Evolutionary conservation across 2,113 vertebrate genomes (phyloP), one percentile per base, ranked within the genome.

Genomic region (Cinclus mexicanus): DNA sequence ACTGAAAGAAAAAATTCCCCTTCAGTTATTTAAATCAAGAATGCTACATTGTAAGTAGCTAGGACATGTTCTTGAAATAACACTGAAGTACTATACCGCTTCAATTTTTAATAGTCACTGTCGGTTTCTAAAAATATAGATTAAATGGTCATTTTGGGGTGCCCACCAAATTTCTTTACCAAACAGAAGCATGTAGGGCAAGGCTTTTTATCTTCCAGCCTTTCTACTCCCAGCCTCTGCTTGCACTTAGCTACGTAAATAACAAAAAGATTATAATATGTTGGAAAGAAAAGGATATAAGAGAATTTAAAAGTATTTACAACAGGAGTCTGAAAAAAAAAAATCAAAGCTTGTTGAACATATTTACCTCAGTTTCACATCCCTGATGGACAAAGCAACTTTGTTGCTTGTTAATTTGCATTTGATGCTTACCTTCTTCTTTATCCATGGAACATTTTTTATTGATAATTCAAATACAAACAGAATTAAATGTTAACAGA

Each of bases 221-320:
- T 46, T 83, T 50, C 76, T 88, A 53, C 35, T 89, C 57, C 56
- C 83, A 92, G 76, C 22, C 60, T 83, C 52, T 71, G 64, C 83
- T 88, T 81, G 71, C n/a, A 65, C 60, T 93, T 33, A 10, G 41
- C 90, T 93, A 79, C 0, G 21, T 83, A 95, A 95, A 97, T 95
- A 95, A 75, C 92, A 97, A 44, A 84, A 96, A 95, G 83, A 87
- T 95, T 94, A 94, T 18, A 47, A 23, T 44, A 47, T 11, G 8
- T 26, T 71, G 56, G 49, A 86, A 89, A 46, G 50, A 20, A 92
- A 96, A 95, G 81, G 78, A 89, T 87, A 89, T 57, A 37, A 20
- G 56, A 94, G 70, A 97, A 87, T 89, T 89, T 68, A 1, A 61
- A 53, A 78, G 77, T 3, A 68, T 69, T 97, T 92, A 79, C 50